Evolutionary conservation across 2,113 vertebrate genomes (phyloP), one percentile per base, ranked within the genome.

Genomic region (Nothocercus nigrocapillus): DNA sequence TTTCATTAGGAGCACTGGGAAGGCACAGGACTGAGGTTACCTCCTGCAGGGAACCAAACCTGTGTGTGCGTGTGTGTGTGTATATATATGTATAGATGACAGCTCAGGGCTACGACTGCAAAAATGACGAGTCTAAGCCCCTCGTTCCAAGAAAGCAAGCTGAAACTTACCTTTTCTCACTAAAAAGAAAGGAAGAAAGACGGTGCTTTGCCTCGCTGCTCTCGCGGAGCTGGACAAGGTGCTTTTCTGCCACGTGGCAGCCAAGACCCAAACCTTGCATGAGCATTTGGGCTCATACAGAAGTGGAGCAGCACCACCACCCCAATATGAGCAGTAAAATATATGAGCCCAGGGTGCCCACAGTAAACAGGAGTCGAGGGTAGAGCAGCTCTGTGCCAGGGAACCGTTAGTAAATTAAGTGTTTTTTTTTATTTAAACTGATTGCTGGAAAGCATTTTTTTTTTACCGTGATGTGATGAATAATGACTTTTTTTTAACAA

Each of bases 351-450:
- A 7, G 14, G 0, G 11, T 1, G 13, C 56, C 4, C 34, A 1
- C 54, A 6, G 1, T 4, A 16, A 51, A 28, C 13, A 38, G 5
- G 30, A 45, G 4, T 44, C n/a, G 25, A 28, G 42, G 62, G 53
- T 28, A 24, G 63, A 73, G 45, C 18, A 5, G 1, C 45, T 54
- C 9, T 12, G 3, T 17, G 7, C 34, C n/a, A 49, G 62, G 56
- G 77, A 45, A 74, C 89, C 79, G 5, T 77, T 84, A 94, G 94
- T 90, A 95, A 95, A 97, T 90, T 67, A 90, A 89, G 74, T 94
- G 92, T 97, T 98, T 98, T 98, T 98, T 97, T 98, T 98, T 98
- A 97, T 98, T 98, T 98, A 98, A 98, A 98, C 95, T 97, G 98
- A 98, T 98, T 98, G 97, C 96, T 97, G 98, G 98, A 98, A 98